Percentiles rank a stretch among this genome's conserved stretches.
These are phyloP conservation scores for Paradoxurus hermaphroditus DNA, from an alignment of 2,113 vertebrate species.

Conservation along the genomic window DNA sequence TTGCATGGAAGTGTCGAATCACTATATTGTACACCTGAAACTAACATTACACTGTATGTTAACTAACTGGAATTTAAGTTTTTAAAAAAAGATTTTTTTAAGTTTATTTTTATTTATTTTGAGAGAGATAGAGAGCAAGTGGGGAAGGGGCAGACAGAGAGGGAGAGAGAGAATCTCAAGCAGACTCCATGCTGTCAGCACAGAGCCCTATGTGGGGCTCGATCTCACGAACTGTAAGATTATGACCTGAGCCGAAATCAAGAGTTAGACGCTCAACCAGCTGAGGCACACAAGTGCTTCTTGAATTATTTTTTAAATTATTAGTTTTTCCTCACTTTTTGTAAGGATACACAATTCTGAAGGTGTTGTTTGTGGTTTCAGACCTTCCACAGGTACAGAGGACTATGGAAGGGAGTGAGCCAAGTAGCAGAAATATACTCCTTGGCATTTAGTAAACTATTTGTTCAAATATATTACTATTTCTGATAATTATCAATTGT, in stretches of 20 bases:
- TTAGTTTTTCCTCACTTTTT: background rate
- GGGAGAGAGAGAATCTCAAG: too few relatives aligned
- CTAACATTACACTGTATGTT: background rate
- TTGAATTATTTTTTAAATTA: background rate
- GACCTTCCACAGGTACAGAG: background rate
- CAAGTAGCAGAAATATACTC: background rate
- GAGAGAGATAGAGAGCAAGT: too few relatives aligned
- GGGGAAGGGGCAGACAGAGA: too few relatives aligned
- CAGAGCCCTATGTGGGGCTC: too few relatives aligned
- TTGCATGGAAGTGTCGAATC: background rate
- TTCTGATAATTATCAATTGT: background rate
- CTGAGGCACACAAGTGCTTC: too few relatives aligned
- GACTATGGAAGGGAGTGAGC: background rate
- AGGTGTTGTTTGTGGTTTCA: background rate
- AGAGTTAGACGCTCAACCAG: too few relatives aligned
- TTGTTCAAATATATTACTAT: background rate
- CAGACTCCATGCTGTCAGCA: too few relatives aligned
- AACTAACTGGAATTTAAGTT: background rate
- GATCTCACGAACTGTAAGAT: too few relatives aligned
- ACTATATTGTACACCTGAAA: background rate
- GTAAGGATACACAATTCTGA: background rate
- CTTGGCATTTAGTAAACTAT: background rate
- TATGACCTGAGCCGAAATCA: too few relatives aligned
- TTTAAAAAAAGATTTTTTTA: too few relatives aligned
- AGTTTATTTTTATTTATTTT: too few relatives aligned